Evolutionary conservation across 2,797 vertebrate species (phyloP), one percentile per base, ranked within the genome.

Genomic region (Chaenodraco wilsoni): DNA sequence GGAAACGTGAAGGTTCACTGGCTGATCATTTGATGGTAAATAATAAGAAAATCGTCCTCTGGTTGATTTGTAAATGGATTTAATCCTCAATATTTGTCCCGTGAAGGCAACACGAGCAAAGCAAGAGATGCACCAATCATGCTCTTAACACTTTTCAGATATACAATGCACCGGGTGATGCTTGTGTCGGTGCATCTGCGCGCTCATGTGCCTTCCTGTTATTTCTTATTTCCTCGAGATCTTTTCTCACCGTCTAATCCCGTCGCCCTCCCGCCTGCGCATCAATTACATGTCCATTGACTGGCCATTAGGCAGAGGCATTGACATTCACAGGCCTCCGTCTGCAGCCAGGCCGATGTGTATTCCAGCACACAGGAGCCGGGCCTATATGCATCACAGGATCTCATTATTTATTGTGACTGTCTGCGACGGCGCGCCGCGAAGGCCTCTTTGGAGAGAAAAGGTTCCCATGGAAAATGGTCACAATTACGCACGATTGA

Each of bases 211-310:
- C 65, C 68, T 83, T 85, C 77, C 76, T 78, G 76, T 78, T 72
- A 59, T 75, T 76, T 61, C 78, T 74, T 64, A 44, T 85, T 74
- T 84, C 65, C 72, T 43, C 41, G 16, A 41, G 64, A 19, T 72
- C 66, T 87, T 82, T 82, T 83, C 87, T 84, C 88, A 77, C 80
- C 76, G 59, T 84, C 65, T 93, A 94, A 94, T 94, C 93, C 91
- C 80, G 84, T 84, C 74, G 92, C 89, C 94, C 93, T 90, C 94
- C 93, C 83, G 90, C 90, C 65, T 89, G 91, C 87, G 89, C 91
- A 90, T 94, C 94, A 91, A 92, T 94, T 94, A 94, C 93, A 88
- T 84, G 68, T 76, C 86, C 90, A 92, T 92, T 94, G 91, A 93
- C 63, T 69, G 63, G 75, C 86, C 90, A 90, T 94, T 93, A 94